Percentiles rank a stretch among this genome's conserved stretches.
phyloP scores from a whole-genome alignment of 2,113 vertebrate species.

The Sarotherodon lohbergeri region DNA sequence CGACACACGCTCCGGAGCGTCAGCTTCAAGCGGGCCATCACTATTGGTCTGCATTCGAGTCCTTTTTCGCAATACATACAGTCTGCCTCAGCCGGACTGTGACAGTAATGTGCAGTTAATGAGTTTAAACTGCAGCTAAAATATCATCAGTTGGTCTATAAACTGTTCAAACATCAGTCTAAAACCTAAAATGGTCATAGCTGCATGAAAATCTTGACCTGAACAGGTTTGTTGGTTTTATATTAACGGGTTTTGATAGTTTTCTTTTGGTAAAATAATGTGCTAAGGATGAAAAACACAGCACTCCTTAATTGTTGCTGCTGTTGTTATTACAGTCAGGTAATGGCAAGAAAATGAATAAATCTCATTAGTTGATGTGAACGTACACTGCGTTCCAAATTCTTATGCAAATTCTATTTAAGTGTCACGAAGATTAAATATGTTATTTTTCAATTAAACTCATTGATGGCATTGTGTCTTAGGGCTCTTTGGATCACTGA shows the following conservation, averaged over 20 bases:
- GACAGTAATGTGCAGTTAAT: background rate
- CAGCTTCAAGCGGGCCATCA: too few relatives aligned
- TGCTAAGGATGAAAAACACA: background rate
- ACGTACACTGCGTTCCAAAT: background rate
- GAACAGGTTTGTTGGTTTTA: fast-evolving
- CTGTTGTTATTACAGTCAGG: background rate
- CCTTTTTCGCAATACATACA: too few relatives aligned
- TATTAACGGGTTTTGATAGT: background rate
- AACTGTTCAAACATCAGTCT: background rate
- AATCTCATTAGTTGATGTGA: background rate
- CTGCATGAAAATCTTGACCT: background rate
- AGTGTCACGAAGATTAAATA: background rate
- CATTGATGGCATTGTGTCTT: background rate
- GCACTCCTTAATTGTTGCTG: background rate
- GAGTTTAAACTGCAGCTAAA: background rate
- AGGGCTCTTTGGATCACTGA: background rate
- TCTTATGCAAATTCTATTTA: background rate
- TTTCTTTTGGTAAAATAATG: background rate
- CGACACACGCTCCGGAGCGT: too few relatives aligned
- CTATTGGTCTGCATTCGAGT: too few relatives aligned
- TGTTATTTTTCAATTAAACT: background rate
- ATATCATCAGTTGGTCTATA: background rate
- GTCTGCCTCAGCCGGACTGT: too few relatives aligned
- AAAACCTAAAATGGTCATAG: background rate
- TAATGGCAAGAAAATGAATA: background rate